These are phyloP conservation scores for Drosophila asahinai DNA, from an alignment of 1,140 invertebrate genomes.

Conservation along the genomic window DNA sequence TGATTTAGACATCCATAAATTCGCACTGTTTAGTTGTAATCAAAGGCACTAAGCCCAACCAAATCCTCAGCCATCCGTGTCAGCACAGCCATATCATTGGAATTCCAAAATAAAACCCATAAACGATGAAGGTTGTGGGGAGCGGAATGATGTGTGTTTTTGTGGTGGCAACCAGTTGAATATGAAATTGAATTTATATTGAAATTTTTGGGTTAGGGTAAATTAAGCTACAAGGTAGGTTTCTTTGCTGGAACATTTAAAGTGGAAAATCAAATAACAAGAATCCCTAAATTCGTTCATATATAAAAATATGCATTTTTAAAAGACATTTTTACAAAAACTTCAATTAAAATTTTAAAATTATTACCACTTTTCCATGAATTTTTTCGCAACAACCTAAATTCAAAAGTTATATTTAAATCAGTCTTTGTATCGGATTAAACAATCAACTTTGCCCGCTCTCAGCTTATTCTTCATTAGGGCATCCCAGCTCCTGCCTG, in stretches of 20 bases:
- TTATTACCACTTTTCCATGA: too few species aligned
- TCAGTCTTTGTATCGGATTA: background rate
- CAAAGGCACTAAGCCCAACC: slow-evolving; percentile 32
- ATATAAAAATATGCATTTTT: too few species aligned
- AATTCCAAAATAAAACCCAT: slow-evolving; percentile 16
- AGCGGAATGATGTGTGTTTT: background rate
- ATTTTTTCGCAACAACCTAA: background rate
- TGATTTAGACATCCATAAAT: slow-evolving; percentile 67
- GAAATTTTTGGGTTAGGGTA: slow-evolving; percentile 4
- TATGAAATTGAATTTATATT: slow-evolving; percentile 47
- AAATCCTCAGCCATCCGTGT: slow-evolving; percentile 23
- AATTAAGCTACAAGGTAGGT: background rate
- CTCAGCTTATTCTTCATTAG: slow-evolving; percentile 28
- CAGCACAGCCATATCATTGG: slow-evolving; percentile 49
- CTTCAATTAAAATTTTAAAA: too few species aligned
- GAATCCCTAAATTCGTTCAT: too few species aligned
- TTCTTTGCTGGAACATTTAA: background rate
- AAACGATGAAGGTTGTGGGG: slow-evolving; percentile 13
- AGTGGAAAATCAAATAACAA: too few species aligned
- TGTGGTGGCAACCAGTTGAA: slow-evolving; percentile 65
- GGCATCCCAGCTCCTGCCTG: slow-evolving; percentile 5
- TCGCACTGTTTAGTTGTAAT: slow-evolving; percentile 51
- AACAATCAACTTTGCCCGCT: background rate
- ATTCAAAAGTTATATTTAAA: background rate
- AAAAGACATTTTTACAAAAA: too few species aligned